These are phyloP conservation scores for Euplagia quadripunctaria DNA, from an alignment of 2,888 invertebrate species.

Conservation along the genomic window DNA sequence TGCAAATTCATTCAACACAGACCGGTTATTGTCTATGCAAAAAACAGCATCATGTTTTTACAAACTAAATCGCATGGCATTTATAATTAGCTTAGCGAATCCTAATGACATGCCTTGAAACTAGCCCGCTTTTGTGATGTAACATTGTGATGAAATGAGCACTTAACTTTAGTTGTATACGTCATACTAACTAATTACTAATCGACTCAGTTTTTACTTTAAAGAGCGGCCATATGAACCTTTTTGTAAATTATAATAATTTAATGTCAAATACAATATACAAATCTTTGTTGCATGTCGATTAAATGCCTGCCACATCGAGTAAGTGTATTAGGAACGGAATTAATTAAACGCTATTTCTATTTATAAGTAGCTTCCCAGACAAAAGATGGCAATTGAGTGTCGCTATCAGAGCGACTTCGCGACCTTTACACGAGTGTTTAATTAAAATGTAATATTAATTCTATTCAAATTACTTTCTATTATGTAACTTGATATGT, in stretches of 20 bases:
- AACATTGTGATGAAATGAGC: too few species aligned
- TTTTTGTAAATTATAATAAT: too few species aligned
- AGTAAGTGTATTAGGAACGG: too few species aligned
- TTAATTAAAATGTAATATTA: background rate
- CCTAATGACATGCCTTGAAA: background rate
- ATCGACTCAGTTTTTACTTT: too few species aligned
- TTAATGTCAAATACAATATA: too few species aligned
- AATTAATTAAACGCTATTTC: background rate
- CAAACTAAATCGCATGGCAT: background rate
- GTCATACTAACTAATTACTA: too few species aligned
- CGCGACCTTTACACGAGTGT: background rate
- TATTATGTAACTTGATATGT: background rate
- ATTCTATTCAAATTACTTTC: background rate
- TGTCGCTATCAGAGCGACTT: background rate
- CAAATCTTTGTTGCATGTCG: background rate
- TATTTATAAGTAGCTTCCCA: conserved; percentile 8
- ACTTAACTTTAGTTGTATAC: too few species aligned
- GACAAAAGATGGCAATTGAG: background rate
- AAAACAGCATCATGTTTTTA: background rate
- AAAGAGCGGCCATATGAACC: too few species aligned
- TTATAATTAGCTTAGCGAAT: background rate
- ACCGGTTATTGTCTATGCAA: too few species aligned
- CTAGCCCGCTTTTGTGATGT: too few species aligned
- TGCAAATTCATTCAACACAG: too few species aligned
- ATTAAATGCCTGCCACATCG: background rate